phyloP scores from a whole-genome alignment of 2,113 vertebrate species.

The Notechis scutatus region DNA sequence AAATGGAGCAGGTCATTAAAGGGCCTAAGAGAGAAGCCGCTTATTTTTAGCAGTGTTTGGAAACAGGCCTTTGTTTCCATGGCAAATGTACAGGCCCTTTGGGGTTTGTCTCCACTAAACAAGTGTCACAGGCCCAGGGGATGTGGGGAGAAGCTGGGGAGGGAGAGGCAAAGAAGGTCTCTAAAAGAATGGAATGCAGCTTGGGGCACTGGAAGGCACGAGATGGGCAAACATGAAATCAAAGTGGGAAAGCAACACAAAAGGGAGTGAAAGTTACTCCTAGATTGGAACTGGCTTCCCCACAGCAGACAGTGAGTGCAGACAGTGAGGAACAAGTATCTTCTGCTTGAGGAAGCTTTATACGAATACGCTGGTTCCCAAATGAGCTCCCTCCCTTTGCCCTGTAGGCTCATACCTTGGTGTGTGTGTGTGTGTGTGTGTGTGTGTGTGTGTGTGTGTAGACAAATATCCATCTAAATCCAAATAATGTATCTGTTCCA shows the following conservation, averaged over 20 bases:
- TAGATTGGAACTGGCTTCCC: slow-evolving; percentile 62
- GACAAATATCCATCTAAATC: background rate
- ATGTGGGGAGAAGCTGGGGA: background rate
- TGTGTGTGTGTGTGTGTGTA: background rate
- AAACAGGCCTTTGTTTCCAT: slow-evolving; percentile 77
- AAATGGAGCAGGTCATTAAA: slow-evolving; percentile 73
- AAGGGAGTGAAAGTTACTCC: slow-evolving; percentile 63
- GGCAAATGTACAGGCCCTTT: slow-evolving; percentile 63
- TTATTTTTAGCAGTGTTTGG: slow-evolving; percentile 71
- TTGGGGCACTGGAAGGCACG: slow-evolving; percentile 41
- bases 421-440: background rate
- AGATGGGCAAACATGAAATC: slow-evolving; percentile 74
- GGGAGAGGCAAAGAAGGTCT: background rate
- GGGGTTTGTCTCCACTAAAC: slow-evolving; percentile 42
- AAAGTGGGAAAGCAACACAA: slow-evolving; percentile 74
- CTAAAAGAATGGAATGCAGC: slow-evolving; percentile 13
- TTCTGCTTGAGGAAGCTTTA: slow-evolving; percentile 60
- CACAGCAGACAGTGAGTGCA: slow-evolving; percentile 11
- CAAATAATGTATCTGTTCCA: background rate
- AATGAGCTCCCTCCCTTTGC: background rate
- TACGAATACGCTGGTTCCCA: background rate
- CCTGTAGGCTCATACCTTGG: background rate
- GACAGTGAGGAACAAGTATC: slow-evolving; percentile 18
- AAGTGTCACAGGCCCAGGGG: slow-evolving; percentile 29
- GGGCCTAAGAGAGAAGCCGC: slow-evolving; percentile 67